Base-by-base conservation (phyloP, 2,888 invertebrate species). In the Fabriciana adippe region DNA sequence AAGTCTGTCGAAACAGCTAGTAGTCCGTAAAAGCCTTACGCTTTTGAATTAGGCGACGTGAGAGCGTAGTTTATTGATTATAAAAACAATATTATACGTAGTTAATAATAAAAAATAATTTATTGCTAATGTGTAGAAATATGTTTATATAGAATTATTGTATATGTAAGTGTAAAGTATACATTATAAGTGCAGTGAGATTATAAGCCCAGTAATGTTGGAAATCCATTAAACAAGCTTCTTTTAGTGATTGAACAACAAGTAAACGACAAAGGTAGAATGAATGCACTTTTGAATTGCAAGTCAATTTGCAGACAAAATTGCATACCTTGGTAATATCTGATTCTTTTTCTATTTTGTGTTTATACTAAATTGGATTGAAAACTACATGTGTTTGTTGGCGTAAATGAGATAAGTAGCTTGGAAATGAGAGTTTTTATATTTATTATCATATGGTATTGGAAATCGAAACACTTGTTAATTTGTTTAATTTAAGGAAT, bases 141-240 rank as follows among this genome's bases (percentile, higher is more conserved):
- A 55, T 55, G 54, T 26, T 56, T 35, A n/a, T n/a, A 61, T 5
- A n/a, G 21, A 35, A 62, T 26, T 55, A 62, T 26, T 55, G 55
- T 65, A 68, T 64, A 63, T 18, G 41, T 69, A 81, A 87, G 79
- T 79, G 79, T 80, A 79, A 64, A 14, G 51, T 56, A 78, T 73
- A 74, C 81, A 81, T 87, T 85, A 88, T 72, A 78, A 82, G 85
- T 87, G 87, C 84, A 87, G 86, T 88, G 84, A 87, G 90, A 91
- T 91, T 92, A 92, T 92, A 91, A 90, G 89, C 87, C 87, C 88
- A 86, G 90, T 91, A 91, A 92, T 91, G 89, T 90, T 90, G 89
- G 90, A 92, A 91, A 92, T 90, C 91, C 92, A 92, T 92, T 92
- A 92, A 90, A 92, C 89, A 85, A 89, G 88, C 86, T 87, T 88